A percentile compares a stretch with the other conserved stretches of the same genome.
Conservation (phyloP, 2,888 invertebrate genomes). For the Platynereis dumerilii region DNA sequence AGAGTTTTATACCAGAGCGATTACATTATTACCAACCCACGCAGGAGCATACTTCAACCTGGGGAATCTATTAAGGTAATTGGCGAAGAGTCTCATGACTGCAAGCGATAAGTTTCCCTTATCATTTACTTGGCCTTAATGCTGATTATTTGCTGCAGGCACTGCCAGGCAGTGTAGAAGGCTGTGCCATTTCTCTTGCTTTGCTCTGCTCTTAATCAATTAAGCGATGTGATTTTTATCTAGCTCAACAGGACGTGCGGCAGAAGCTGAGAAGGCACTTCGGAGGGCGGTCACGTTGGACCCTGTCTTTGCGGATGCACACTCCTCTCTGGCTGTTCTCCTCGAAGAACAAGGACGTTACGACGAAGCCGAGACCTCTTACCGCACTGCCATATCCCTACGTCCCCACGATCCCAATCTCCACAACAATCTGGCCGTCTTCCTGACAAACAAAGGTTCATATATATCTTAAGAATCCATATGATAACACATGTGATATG, state of each 20-base stretch:
- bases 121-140: no score
- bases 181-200: no score
- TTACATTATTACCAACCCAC: conserved; percentile 76
- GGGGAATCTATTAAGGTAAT: conserved; percentile 66
- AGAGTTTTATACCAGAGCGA: conserved; percentile 71
- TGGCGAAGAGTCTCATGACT: neutral
- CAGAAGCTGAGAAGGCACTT: neutral
- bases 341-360: neutral
- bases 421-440: conserved; percentile 5
- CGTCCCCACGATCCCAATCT: conserved; percentile 1
- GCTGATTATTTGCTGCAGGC: no score
- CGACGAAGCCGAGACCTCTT: conserved; percentile 1
- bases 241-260: no score
- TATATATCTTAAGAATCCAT: no score
- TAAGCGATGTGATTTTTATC: no score
- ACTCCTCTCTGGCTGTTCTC: neutral
- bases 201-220: no score
- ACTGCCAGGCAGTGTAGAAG: no score
- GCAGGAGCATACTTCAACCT: conserved; percentile 88
- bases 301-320: neutral
- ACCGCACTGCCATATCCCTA: neutral
- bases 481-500: no score
- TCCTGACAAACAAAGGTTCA: conserved; percentile 4
- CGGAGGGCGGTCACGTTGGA: neutral
- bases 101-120: no score